Evolutionary conservation across 2,797 vertebrate genomes (phyloP), one percentile per base, ranked within the genome.

Genomic region (Propithecus perrieri): DNA sequence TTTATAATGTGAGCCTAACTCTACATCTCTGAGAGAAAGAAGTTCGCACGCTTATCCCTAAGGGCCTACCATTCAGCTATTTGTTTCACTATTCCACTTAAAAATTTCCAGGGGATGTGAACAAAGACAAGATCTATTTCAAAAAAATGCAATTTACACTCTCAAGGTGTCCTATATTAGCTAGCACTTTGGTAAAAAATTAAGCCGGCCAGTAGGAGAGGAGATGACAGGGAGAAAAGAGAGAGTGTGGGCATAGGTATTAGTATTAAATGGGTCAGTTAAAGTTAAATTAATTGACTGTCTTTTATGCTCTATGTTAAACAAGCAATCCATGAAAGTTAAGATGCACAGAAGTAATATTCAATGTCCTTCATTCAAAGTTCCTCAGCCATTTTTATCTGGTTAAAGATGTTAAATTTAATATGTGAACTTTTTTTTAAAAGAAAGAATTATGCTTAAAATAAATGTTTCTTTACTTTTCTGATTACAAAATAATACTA

Each of bases 71-170:
- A 85, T 79, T 61, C 57, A 76, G 79, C 35, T 76, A 33, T 81
- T 96, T 95, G 67, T 92, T 85, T 57, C 22, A 30, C 38, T 79
- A 69, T 10, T 96, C 33, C 30, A 65, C 84, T 55, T 79, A 93
- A 71, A 91, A 17, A 26, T 74, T 93, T 85, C 43, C 69, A 72
- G 91, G 15, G 38, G 33, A 69, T 89, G 46, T 63, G 61, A 50
- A 83, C 83, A 83, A 67, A 85, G 57, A 61, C 41, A 69, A 3
- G 24, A 35, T 88, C 86, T 85, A 79, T 96, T 78, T 95, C 55
- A 50, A 89, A 86, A 86, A 97, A 71, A 85, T 92, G 79, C 38
- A 50, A 85, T 94, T 97, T 97, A 65, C 38, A 93, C 72, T 93
- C 81, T 81, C 69, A 65, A 95, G 55, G 79, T 95, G 41, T 94